Conservation (phyloP, 2,113 vertebrate genomes). For the Scomber japonicus region DNA sequence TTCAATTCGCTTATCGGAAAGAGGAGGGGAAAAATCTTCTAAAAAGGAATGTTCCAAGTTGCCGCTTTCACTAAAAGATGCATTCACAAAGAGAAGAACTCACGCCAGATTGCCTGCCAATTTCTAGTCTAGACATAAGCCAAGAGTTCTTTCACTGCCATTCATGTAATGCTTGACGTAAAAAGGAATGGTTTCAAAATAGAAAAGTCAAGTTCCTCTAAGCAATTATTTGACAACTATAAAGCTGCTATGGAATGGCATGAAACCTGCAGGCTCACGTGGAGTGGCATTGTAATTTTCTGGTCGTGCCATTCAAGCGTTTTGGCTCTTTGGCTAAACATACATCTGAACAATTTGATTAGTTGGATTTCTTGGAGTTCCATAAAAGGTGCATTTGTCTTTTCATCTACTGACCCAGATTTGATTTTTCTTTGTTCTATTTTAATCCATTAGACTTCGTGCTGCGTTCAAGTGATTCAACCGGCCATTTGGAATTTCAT, state of each 20-base stretch:
- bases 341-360: conserved; percentile 10
- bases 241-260: conserved; percentile 43
- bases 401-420: conserved; percentile 37
- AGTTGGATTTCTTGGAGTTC: conserved; percentile 2
- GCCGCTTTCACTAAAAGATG: conserved; percentile 59
- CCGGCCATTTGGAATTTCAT: conserved; percentile 44
- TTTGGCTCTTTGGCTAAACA: conserved; percentile 22
- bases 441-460: conserved; percentile 22
- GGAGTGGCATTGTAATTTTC: conserved; percentile 39
- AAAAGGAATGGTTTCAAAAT: conserved; percentile 63
- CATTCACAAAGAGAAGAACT: conserved; percentile 59
- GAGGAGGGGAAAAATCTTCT: conserved; percentile 35
- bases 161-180: conserved; percentile 63
- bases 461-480: conserved; percentile 18
- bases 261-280: conserved; percentile 17
- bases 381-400: conserved; percentile 31
- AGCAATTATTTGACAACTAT: conserved; percentile 57
- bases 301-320: conserved; percentile 26
- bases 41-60: conserved; percentile 66
- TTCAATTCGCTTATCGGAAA: conserved; percentile 77
- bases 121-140: conserved; percentile 61
- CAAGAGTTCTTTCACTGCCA: conserved; percentile 39
- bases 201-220: conserved; percentile 60
- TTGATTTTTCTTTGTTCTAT: conserved; percentile 36
- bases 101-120: conserved; percentile 69